Percentiles rank a stretch among this genome's conserved stretches.
Conservation (phyloP, 2,113 vertebrate genomes). For the Macquaria australasica region DNA sequence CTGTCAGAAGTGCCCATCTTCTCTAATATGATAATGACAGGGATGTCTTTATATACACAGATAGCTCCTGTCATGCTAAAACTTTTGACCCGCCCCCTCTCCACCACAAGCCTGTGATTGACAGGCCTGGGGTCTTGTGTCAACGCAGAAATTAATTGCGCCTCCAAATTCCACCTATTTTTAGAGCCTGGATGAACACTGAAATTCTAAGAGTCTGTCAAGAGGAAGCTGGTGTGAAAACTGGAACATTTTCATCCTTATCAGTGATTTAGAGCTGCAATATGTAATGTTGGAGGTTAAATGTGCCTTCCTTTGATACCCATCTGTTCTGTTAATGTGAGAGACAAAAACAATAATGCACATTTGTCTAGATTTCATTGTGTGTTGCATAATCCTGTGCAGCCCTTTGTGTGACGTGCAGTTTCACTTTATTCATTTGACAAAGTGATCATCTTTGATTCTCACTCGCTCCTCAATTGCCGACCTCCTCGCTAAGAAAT, state of each 20-base stretch:
- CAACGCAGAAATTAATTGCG: conserved; percentile 13
- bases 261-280: conserved; percentile 9
- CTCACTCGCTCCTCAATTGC: conserved; percentile 45
- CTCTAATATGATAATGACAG: neutral
- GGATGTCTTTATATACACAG: conserved; percentile 2
- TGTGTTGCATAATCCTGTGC: neutral
- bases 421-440: neutral
- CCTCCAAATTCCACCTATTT: conserved; percentile 37
- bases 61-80: conserved; percentile 6
- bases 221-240: conserved; percentile 11
- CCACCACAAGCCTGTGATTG: conserved; percentile 21
- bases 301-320: neutral
- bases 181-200: conserved; percentile 30
- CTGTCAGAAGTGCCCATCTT: conserved; percentile 24
- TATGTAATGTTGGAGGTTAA: neutral
- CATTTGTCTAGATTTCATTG: neutral
- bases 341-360: neutral
- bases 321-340: neutral
- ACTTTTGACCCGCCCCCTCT: conserved; percentile 10
- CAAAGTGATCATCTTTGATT: conserved; percentile 14
- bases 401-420: neutral
- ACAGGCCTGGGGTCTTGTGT: conserved; percentile 21
- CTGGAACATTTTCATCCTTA: neutral
- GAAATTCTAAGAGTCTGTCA: conserved; percentile 31
- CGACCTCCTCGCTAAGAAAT: conserved; percentile 25